Evolutionary conservation across 2,113 vertebrate genomes (phyloP).

Genomic region (Pedetes capensis): DNA sequence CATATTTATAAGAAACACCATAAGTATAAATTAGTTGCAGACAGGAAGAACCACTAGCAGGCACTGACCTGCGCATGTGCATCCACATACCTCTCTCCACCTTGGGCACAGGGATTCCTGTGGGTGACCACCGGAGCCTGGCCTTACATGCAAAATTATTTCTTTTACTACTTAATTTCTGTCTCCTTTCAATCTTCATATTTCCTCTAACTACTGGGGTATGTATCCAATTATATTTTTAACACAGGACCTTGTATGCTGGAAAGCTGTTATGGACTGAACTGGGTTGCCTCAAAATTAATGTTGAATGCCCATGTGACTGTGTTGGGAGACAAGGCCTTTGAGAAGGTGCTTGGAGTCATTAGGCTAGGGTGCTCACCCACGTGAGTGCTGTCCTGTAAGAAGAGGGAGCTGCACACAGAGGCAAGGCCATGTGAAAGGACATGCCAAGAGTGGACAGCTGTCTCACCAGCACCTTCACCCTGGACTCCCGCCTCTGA

Average conservation of each 20-base stretch:
- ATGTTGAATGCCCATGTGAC: not conserved
- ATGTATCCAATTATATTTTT: not conserved
- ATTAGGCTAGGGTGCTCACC: not conserved
- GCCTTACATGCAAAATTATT: not conserved
- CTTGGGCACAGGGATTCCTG: not conserved
- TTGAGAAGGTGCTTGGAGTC: not conserved
- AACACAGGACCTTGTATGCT: not conserved
- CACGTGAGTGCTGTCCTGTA: not conserved
- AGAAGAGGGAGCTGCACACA: not conserved
- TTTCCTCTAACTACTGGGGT: not conserved
- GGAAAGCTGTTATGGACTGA: not conserved
- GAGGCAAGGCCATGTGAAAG: not conserved
- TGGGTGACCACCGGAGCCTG: not conserved
- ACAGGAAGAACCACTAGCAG: not conserved
- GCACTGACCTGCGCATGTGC: accelerated
- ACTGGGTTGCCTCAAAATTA: not conserved
- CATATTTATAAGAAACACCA: not conserved
- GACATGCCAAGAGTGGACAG: not conserved
- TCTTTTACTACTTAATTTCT: not conserved
- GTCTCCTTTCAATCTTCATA: not conserved
- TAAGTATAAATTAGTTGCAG: not conserved
- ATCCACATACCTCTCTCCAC: accelerated
- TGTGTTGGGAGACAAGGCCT: not conserved
- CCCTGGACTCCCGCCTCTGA: not conserved
- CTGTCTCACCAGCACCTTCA: not conserved